Base-by-base conservation (phyloP, 2,113 vertebrate species). In the Narcine bancroftii region DNA sequence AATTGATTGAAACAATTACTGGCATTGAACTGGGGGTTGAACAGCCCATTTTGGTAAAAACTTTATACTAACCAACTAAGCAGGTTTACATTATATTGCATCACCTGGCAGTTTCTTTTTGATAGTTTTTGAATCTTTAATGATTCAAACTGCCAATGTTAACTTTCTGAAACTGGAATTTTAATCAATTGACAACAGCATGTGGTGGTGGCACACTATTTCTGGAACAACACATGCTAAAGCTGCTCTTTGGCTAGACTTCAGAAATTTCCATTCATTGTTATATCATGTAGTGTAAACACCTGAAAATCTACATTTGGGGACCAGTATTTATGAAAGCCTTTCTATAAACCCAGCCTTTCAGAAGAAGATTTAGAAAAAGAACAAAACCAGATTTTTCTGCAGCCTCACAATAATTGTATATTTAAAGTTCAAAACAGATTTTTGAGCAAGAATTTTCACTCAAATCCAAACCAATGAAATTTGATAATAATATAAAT, bases 91-190 rank as follows among this genome's bases (percentile, higher is more conserved):
- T 33, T 47, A 79, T 7, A 72, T 29, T n/a, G n/a, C 4, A 83
- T 10, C 42, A 29, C 79, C 39, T 17, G 63, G 60, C 65, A 89
- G 60, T 39, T 26, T 42, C 36, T 71, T 69, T 71, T 69, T 91
- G 17, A 47, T 69, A 91, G 63, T 11, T 24, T 71, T 69, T 36
- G 47, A 26, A 26, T 91, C 53, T 53, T 83, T 47, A 91, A n/a
- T 47, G 42, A 69, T 50, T 83, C 19, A n/a, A 94, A 92, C 83
- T 60, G 94, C 92, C 94, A 93, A 94, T 94, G 94, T 94, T 94
- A 94, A 95, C 93, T 93, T 93, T 95, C 94, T 93, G 94, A 94
- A 94, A 93, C 93, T 93, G 93, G 94, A 94, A 94, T 94, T 95
- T 69, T 47, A 93, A 93, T 93, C 93, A 94, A 94, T 92, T 92